phyloP scores from a whole-genome alignment of 2,888 invertebrate genomes.

The Drosophila neonasuta region DNA sequence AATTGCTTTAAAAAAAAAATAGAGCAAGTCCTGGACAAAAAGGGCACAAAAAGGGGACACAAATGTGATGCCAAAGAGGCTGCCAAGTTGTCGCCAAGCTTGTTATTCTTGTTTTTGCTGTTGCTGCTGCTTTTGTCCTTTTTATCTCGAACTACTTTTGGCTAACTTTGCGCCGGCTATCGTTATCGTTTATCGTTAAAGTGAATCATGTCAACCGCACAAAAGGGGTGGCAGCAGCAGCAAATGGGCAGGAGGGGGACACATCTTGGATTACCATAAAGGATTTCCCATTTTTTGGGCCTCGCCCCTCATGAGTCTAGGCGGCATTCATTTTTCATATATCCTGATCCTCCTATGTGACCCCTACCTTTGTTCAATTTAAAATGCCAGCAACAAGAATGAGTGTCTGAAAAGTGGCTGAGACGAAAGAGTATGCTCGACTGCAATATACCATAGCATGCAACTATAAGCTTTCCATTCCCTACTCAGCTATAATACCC shows the following conservation, averaged over 20 bases:
- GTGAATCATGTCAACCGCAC: slow-evolving; percentile 80
- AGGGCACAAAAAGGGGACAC: slow-evolving; percentile 14
- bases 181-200: slow-evolving; percentile 79
- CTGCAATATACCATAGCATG: not conserved
- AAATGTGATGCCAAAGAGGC: slow-evolving; percentile 61
- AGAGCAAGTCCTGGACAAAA: slow-evolving; percentile 7
- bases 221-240: slow-evolving; percentile 39
- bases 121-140: slow-evolving; percentile 29
- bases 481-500: slow-evolving; percentile 3
- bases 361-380: slow-evolving; percentile 57
- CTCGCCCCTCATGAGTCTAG: slow-evolving; percentile 42
- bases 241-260: slow-evolving; percentile 14
- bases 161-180: slow-evolving; percentile 61
- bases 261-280: slow-evolving; percentile 78
- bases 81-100: slow-evolving; percentile 71
- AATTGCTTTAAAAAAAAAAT: slow-evolving; percentile 68
- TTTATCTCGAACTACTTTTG: slow-evolving; percentile 47
- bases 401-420: not conserved
- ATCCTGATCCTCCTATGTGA: slow-evolving; percentile 46
- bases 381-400: slow-evolving; percentile 50
- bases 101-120: slow-evolving; percentile 33
- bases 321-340: slow-evolving; percentile 73
- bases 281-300: slow-evolving; percentile 50
- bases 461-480: not conserved
- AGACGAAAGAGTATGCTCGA: not conserved